Evolutionary conservation across 2,888 invertebrate genomes (phyloP), one percentile per base, ranked within the genome.

Genomic region (Parelbella ahira): DNA sequence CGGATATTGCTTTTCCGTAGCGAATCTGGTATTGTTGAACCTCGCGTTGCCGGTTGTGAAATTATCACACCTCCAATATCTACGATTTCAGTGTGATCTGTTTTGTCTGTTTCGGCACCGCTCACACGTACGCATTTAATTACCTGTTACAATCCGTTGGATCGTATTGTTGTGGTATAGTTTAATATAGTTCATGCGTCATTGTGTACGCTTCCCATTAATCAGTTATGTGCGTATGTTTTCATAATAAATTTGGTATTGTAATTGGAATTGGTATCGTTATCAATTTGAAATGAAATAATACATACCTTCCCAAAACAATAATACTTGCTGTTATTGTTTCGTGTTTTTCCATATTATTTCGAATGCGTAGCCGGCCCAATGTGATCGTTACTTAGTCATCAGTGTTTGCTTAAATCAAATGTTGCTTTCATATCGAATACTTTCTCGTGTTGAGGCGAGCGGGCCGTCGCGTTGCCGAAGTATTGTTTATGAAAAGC

Each of bases 401-500:
- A 45, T 47, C 47, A 37, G 32, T 48, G 47, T 53, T 53, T 53
- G 50, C 45, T 50, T 45, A 52, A 53, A 51, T 47, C 50, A 53
- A 49, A 49, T 48, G 48, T 53, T 48, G 47, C 47, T 53, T 55
- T 56, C 51, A 47, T 75, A 73, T 75, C 72, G 76, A 68, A 68
- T 68, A 82, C 86, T 87, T 86, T 87, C 86, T 75, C 83, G 80
- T 56, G 65, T 56, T 61, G 58, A 56, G 63, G 63, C 73, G 69
- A 68, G 54, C 67, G 64, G 62, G 57, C 61, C n/a, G n/a, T n/a
- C n/a, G n/a, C 65, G 66, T 56, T 71, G 74, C 65, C 74, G 69
- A 70, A 79, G 84, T 86, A 86, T 86, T 86, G 86, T 86, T 83
- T 80, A 74, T 71, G 79, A 83, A 84, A 86, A 87, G 83, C 76